These are phyloP conservation scores for Deilephila elpenor DNA, from an alignment of 2,888 invertebrate species.

Conservation along the genomic window DNA sequence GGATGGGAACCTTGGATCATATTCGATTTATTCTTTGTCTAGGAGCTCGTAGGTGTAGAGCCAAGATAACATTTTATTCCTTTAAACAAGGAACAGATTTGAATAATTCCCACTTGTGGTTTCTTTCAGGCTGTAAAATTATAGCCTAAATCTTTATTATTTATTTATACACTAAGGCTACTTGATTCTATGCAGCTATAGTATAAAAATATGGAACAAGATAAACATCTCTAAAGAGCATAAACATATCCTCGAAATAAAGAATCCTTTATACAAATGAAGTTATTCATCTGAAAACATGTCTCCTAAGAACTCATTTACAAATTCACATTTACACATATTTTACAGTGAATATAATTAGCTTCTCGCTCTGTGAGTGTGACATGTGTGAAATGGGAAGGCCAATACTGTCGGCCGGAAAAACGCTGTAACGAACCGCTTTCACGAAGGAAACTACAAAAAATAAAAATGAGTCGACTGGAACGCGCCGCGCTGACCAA, in stretches of 20 bases:
- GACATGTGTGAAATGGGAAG: slow-evolving; percentile 14
- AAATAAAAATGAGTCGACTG: slow-evolving; percentile 31
- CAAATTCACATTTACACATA: not conserved
- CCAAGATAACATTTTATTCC: too few species aligned
- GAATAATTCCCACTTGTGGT: too few species aligned
- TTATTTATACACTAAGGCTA: too few species aligned
- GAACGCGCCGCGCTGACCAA: not conserved
- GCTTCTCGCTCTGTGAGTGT: not conserved
- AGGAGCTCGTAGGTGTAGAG: not conserved
- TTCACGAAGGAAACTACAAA: slow-evolving; percentile 58
- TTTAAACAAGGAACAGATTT: too few species aligned
- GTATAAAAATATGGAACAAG: too few species aligned
- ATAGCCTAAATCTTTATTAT: too few species aligned
- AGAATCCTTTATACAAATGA: not conserved
- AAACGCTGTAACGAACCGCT: slow-evolving; percentile 61
- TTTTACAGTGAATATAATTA: not conserved
- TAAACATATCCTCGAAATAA: too few species aligned
- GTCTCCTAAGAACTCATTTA: slow-evolving; percentile 6
- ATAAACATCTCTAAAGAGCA: too few species aligned
- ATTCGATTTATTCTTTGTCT: not conserved
- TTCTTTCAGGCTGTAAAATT: too few species aligned
- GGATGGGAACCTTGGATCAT: not conserved
- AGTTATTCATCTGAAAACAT: not conserved
- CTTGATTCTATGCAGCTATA: too few species aligned
- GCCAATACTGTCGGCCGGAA: slow-evolving; percentile 55